Conservation (phyloP, 2,113 vertebrate genomes). For the Tychaedon coryphoeus region DNA sequence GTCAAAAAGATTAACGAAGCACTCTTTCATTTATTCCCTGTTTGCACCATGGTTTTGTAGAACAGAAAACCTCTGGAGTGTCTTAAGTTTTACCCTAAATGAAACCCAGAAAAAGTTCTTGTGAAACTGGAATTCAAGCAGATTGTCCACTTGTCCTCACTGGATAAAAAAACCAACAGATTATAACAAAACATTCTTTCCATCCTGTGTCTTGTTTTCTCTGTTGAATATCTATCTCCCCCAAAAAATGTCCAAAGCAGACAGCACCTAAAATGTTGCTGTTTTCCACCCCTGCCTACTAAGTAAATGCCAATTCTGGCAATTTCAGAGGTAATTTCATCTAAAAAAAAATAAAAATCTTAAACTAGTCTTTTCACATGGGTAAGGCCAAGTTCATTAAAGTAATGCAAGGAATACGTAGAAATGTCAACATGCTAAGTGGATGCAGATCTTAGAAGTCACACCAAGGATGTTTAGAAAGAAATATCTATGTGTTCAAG, state of each 20-base stretch:
- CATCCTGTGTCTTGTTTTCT: not conserved
- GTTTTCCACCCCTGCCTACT: not conserved
- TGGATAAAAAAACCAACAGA: not conserved
- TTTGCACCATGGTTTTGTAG: not conserved
- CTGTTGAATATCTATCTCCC: not conserved
- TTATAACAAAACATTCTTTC: not conserved
- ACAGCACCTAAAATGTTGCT: not conserved
- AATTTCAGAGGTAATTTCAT: not conserved
- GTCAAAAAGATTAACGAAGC: not conserved
- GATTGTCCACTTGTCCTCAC: not conserved
- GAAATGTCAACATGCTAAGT: not conserved
- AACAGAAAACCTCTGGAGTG: not conserved
- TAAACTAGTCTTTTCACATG: not conserved
- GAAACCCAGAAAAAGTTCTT: not conserved
- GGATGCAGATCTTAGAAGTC: not conserved
- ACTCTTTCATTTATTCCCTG: slow-evolving; percentile 1
- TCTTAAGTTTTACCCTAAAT: not conserved
- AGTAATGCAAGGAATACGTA: not conserved
- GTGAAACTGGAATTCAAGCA: not conserved
- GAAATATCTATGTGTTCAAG: not conserved
- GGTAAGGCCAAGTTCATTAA: not conserved
- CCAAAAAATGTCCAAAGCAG: not conserved
- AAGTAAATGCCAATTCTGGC: not conserved
- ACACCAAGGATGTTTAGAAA: not conserved
- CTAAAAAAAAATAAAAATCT: not conserved